A percentile compares a stretch with the other conserved stretches of the same genome.
These are phyloP conservation scores for Halcyon badia DNA, from an alignment of 2,797 vertebrate genomes.

Conservation along the genomic window DNA sequence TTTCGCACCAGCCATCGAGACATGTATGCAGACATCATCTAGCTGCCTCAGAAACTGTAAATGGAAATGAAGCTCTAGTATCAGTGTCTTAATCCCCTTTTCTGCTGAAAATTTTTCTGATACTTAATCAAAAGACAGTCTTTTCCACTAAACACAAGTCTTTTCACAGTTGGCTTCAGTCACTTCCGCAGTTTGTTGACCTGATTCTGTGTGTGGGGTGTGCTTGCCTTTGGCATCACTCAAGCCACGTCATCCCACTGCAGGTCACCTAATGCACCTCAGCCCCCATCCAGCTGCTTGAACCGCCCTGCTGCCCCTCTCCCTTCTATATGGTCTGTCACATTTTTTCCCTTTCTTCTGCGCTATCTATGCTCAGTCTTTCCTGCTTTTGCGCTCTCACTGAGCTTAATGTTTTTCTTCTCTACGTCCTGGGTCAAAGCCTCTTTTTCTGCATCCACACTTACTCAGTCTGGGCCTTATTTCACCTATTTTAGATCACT, in stretches of 20 bases:
- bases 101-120: not conserved
- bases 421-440: not conserved
- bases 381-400: not conserved
- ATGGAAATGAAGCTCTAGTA: not conserved
- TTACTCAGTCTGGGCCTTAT: not conserved
- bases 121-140: not conserved
- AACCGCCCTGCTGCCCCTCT: not conserved
- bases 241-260: not conserved
- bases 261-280: not conserved
- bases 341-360: not conserved
- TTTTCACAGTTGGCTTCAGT: not conserved
- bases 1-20: not conserved
- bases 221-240: not conserved
- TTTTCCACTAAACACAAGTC: not conserved
- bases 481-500: conserved; percentile 29
- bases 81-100: not conserved
- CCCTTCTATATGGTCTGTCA: rapidly evolving
- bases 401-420: not conserved
- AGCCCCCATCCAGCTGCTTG: not conserved
- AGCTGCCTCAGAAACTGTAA: not conserved
- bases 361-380: not conserved
- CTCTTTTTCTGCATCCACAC: not conserved
- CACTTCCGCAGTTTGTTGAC: not conserved
- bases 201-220: not conserved
- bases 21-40: not conserved